Percentiles rank a stretch among this genome's conserved stretches.
These are phyloP conservation scores for Oryzias celebensis DNA, from an alignment of 2,113 vertebrate species.

Conservation along the genomic window DNA sequence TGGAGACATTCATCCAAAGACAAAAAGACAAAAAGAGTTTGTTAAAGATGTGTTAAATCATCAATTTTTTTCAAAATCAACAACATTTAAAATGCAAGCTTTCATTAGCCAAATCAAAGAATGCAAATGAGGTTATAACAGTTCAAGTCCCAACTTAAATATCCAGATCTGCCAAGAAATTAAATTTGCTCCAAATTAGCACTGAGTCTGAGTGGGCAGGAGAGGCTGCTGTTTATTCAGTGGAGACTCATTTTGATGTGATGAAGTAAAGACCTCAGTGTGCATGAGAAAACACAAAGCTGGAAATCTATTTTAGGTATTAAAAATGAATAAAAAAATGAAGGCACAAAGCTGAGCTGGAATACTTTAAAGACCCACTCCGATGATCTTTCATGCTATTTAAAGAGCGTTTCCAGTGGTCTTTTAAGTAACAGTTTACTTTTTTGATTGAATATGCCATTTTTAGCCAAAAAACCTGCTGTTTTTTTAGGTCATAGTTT, in stretches of 20 bases:
- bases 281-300: conserved; percentile 12
- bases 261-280: conserved; percentile 20
- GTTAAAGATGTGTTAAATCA: not conserved
- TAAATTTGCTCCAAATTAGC: conserved; percentile 18
- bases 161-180: conserved; percentile 17
- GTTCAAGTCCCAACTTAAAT: conserved; percentile 1
- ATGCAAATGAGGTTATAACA: conserved; percentile 4
- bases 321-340: conserved; percentile 6
- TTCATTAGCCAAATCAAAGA: not conserved
- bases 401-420: no score
- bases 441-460: no score
- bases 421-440: no score
- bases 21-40: not conserved
- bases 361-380: no score
- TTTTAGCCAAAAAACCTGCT: no score
- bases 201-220: conserved; percentile 4
- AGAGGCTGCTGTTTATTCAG: conserved; percentile 21
- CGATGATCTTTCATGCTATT: no score
- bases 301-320: conserved; percentile 17
- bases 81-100: not conserved
- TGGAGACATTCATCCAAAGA: conserved; percentile 4
- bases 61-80: no score
- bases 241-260: conserved; percentile 19
- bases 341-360: not conserved
- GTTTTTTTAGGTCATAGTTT: no score